Base-by-base conservation (phyloP, 2,113 vertebrate species). In the Clinocottus analis region DNA sequence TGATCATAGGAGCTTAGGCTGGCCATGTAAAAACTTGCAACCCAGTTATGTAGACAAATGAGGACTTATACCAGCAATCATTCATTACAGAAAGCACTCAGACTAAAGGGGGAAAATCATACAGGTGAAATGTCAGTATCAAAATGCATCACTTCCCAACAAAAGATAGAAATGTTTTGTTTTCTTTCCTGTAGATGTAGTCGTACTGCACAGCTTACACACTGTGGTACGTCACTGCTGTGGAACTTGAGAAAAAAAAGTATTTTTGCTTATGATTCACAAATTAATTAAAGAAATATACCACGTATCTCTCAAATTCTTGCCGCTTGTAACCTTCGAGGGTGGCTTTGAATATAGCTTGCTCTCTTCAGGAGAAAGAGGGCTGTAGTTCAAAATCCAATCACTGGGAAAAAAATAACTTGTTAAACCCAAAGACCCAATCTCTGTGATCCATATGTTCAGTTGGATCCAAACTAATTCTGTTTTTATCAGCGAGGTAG, bases 1-100 rank as follows among this genome's bases (percentile, higher is more conserved):
- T 43, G 70, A 74, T 75, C 53, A 12, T 78, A 88, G 73, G 51
- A 78, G 70, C 73, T 83, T 51, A 7, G 3, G 8, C 60, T 41
- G 25, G 41, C 58, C 80, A 68, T 69, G 81, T 73, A 74, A 76
- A 73, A 66, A 73, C 72, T 31, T 25, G 31, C 11, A 71, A 60
- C 72, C 45, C 51, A 25, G 23, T 67, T 43, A 78, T 80, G 65
- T 16, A 64, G 59, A 79, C 70, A 77, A 69, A 75, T 71, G 78
- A 65, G 51, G 75, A 74, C 69, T 55, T 65, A 10, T 29, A 37
- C 56, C 31, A 69, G 72, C 75, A 83, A 41, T 78, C 67, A 72
- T 37, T 35, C 51, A 8, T 81, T 55, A 61, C 51, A 78, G 21
- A 61, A 64, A 68, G 75, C 25, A 74, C 80, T 75, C 9, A 71